Percentiles rank a stretch among this genome's conserved stretches.
Evolutionary conservation across 2,888 invertebrate genomes (phyloP).

Genomic region (Sinopyrophorus schimmeli): DNA sequence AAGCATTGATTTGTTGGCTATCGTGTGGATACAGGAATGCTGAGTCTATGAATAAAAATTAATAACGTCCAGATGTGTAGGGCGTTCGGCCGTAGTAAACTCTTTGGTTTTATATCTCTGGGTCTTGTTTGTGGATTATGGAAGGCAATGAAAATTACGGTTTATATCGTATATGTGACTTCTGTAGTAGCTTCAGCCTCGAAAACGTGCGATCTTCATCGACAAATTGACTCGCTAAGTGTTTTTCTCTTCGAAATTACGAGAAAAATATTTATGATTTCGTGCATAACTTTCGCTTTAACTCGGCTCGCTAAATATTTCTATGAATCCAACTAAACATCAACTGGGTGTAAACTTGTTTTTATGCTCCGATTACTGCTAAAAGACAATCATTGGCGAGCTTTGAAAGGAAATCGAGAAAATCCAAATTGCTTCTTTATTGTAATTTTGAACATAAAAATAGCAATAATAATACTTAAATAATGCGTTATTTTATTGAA

Average conservation of each 20-base stretch:
- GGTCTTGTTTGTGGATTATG: constrained; percentile 35
- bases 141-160: constrained; percentile 34
- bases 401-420: too few species aligned
- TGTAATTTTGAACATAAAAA: too few species aligned
- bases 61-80: constrained; percentile 36
- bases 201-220: constrained; percentile 32
- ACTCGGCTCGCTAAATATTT: too few species aligned
- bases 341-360: too few species aligned
- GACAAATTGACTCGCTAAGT: constrained; percentile 19
- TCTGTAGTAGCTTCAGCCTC: constrained; percentile 31
- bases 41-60: constrained; percentile 40
- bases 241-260: constrained; percentile 11
- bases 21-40: constrained; percentile 44
- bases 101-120: constrained; percentile 35
- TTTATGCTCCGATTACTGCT: too few species aligned
- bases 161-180: constrained; percentile 34
- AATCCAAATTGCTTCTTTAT: too few species aligned
- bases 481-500: too few species aligned
- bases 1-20: constrained; percentile 53
- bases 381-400: too few species aligned
- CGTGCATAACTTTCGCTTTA: constrained; percentile 13
- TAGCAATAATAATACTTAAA: too few species aligned
- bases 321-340: too few species aligned
- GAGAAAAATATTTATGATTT: constrained; percentile 21
- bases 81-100: constrained; percentile 38